These are phyloP conservation scores for Procambarus virginalis DNA, from an alignment of 1,140 invertebrate species.

Conservation along the genomic window DNA sequence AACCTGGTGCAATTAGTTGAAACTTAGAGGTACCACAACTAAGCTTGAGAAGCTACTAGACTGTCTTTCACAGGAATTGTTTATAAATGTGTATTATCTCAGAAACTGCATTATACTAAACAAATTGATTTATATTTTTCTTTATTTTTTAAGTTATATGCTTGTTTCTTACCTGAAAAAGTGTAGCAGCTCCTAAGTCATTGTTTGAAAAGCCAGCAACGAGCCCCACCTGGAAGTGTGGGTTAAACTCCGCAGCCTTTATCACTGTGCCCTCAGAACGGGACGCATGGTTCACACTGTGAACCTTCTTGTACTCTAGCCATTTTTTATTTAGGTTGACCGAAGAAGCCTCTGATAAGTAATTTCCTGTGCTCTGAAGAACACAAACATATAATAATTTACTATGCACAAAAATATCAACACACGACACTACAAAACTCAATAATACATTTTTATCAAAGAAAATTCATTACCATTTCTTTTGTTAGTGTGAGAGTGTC, in stretches of 20 bases:
- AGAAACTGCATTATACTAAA: no score
- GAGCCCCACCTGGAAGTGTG: slow-evolving; percentile 86
- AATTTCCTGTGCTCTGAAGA: slow-evolving; percentile 60
- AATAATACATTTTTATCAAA: no score
- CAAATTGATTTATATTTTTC: no score
- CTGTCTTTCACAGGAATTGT: no score
- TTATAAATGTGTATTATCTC: no score
- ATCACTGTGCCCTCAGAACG: slow-evolving; percentile 81
- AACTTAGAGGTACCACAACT: no score
- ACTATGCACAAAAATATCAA: slow-evolving; percentile 16
- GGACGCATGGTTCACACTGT: slow-evolving; percentile 83
- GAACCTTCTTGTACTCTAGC: slow-evolving; percentile 76
- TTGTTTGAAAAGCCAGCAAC: slow-evolving; percentile 79
- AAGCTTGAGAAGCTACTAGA: no score
- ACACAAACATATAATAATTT: slow-evolving; percentile 70
- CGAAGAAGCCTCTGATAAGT: slow-evolving; percentile 29
- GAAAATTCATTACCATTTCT: no score
- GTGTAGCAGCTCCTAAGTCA: slow-evolving; percentile 20
- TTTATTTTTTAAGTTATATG: no score
- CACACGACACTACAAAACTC: no score
- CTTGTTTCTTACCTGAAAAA: slow-evolving; percentile 32
- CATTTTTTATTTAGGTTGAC: slow-evolving; percentile 72
- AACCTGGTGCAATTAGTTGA: no score
- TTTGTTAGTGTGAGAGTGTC: no score
- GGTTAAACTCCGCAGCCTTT: slow-evolving; percentile 88